Conservation (phyloP, 1,140 invertebrate genomes). For the Acyrthosiphon pisum region DNA sequence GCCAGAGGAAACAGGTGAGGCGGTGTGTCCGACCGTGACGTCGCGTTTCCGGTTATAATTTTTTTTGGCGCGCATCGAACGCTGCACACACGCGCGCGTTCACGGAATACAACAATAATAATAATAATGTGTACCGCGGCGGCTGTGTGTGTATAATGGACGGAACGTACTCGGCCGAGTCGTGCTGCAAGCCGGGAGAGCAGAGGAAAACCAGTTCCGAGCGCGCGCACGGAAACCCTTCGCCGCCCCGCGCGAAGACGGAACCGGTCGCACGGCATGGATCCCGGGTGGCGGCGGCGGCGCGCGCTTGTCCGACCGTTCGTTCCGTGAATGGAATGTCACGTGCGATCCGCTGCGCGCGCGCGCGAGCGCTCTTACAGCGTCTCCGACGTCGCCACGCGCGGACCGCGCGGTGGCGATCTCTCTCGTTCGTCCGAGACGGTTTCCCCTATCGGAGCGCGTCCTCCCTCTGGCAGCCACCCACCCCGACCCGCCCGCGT, state of each 20-base stretch:
- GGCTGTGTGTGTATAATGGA: neutral
- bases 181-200: neutral
- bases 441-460: conserved; percentile 20
- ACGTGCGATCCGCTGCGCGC: conserved; percentile 35
- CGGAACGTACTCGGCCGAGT: neutral
- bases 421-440: conserved; percentile 1
- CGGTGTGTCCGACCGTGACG: conserved; percentile 34
- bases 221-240: conserved; percentile 48
- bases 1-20: neutral
- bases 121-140: conserved; percentile 11
- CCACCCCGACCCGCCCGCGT: neutral
- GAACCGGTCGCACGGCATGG: conserved; percentile 44
- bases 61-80: conserved; percentile 24
- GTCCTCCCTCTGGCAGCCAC: neutral
- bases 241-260: neutral
- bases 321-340: conserved; percentile 55
- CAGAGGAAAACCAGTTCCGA: conserved; percentile 43
- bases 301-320: neutral
- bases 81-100: neutral
- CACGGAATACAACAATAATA: neutral
- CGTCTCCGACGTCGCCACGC: neutral
- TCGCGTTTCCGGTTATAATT: conserved; percentile 47
- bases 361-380: neutral
- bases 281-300: neutral
- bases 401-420: neutral